These are phyloP conservation scores for Grapholita molesta DNA, from an alignment of 1,140 invertebrate genomes.

Conservation along the genomic window DNA sequence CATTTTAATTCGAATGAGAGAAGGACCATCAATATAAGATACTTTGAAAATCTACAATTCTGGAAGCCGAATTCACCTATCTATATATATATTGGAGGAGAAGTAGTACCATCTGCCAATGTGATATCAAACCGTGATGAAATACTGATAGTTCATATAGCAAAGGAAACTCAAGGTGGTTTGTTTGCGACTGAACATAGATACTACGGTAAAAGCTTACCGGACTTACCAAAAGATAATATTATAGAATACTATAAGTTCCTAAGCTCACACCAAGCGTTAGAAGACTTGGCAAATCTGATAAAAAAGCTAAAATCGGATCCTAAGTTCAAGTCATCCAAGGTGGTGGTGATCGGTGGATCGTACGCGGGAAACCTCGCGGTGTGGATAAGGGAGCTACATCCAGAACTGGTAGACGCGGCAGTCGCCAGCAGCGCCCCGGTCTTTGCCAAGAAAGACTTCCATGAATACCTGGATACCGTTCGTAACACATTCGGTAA, in stretches of 20 bases:
- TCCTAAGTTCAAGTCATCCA: slow-evolving; percentile 42
- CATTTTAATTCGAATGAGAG: slow-evolving; percentile 20
- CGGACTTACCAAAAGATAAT: slow-evolving; percentile 74
- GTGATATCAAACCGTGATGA: slow-evolving; percentile 17
- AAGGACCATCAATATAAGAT: slow-evolving; percentile 23
- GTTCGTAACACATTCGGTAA: not conserved
- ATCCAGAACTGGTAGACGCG: slow-evolving; percentile 84
- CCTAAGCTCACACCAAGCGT: slow-evolving; percentile 82
- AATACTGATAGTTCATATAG: slow-evolving; percentile 39
- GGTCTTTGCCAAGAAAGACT: slow-evolving; percentile 80
- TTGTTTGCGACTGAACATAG: slow-evolving; percentile 82
- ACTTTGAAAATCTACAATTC: slow-evolving; percentile 15
- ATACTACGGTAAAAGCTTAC: slow-evolving; percentile 87
- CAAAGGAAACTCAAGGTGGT: slow-evolving; percentile 37
- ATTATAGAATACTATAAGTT: slow-evolving; percentile 79
- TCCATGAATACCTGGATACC: slow-evolving; percentile 41
- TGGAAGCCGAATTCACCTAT: slow-evolving; percentile 73
- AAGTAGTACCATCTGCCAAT: slow-evolving; percentile 29
- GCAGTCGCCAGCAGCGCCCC: slow-evolving; percentile 85
- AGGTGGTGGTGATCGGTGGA: slow-evolving; percentile 84
- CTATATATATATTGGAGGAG: slow-evolving; percentile 81
- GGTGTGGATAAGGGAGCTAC: slow-evolving; percentile 84
- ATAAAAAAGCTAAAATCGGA: slow-evolving; percentile 71
- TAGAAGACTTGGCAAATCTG: slow-evolving; percentile 84
- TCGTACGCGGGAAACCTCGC: slow-evolving; percentile 87